phyloP scores from a whole-genome alignment of 2,113 vertebrate species.

The Coracopsis vasa region DNA sequence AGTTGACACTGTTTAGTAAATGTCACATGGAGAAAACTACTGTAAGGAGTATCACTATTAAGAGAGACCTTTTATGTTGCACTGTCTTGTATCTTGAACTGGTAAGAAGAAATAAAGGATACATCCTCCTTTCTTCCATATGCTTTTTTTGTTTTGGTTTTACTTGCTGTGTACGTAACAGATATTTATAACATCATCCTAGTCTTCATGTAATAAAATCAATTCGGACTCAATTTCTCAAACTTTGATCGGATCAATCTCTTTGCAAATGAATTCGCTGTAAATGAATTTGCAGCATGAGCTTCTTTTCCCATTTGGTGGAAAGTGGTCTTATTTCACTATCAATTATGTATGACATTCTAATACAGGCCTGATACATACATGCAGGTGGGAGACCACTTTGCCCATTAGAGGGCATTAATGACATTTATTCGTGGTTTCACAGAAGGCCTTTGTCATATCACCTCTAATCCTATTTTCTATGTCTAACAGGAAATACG shows the following conservation, averaged over 20 bases:
- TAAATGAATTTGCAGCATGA: background rate
- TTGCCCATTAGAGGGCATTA: constrained; percentile 21
- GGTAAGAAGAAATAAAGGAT: background rate
- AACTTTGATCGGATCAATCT: background rate
- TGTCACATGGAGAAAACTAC: background rate
- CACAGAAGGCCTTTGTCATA: background rate
- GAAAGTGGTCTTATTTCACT: background rate
- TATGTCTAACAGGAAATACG: background rate
- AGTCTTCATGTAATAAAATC: background rate
- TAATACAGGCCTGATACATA: background rate
- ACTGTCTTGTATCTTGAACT: background rate
- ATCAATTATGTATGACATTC: background rate
- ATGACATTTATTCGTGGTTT: constrained; percentile 24
- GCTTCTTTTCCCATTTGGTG: background rate
- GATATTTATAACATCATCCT: background rate
- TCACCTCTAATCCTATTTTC: constrained; percentile 43
- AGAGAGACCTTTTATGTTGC: background rate
- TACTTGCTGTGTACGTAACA: background rate
- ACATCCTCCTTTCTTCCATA: background rate
- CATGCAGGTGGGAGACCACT: background rate
- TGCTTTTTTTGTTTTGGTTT: background rate
- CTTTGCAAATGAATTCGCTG: background rate
- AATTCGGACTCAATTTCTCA: background rate
- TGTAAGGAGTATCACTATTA: background rate
- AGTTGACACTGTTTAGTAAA: constrained; percentile 40